A percentile compares a stretch with the other conserved stretches of the same genome.
phyloP scores from a whole-genome alignment of 64 coral and sea anemone species.

The Astreopora myriophthalma region DNA sequence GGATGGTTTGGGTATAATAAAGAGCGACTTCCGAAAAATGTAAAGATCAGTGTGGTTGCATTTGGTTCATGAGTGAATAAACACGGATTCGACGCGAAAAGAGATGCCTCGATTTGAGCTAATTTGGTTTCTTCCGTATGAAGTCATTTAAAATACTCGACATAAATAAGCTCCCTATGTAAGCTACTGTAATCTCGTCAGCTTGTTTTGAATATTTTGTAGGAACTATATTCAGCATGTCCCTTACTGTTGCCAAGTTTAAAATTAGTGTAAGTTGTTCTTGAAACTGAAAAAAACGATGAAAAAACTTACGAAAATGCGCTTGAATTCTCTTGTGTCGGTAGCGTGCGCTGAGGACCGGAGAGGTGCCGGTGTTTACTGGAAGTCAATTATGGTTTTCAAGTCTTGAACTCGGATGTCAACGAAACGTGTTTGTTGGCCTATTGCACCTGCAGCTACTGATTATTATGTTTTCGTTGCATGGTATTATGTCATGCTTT shows the following conservation, averaged over 20 bases:
- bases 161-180: too few species aligned
- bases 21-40: too few species aligned
- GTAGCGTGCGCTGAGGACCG: not conserved
- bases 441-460: not conserved
- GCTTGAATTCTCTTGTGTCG: not conserved
- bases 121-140: too few species aligned
- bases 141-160: too few species aligned
- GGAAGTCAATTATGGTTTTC: conserved; percentile 17
- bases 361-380: not conserved
- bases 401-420: not conserved
- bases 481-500: conserved; percentile 7
- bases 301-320: not conserved
- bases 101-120: too few species aligned
- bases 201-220: too few species aligned
- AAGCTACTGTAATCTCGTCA: too few species aligned
- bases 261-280: not conserved
- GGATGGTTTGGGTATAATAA: too few species aligned
- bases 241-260: not conserved
- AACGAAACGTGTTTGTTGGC: not conserved
- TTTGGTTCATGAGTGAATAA: too few species aligned
- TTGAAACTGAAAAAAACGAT: not conserved
- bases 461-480: not conserved
- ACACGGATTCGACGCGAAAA: too few species aligned
- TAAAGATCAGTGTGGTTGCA: too few species aligned
- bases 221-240: not conserved